Percentiles rank a stretch among this genome's conserved stretches.
phyloP scores from a whole-genome alignment of 2,113 vertebrate genomes.

The Mustelus asterias region DNA sequence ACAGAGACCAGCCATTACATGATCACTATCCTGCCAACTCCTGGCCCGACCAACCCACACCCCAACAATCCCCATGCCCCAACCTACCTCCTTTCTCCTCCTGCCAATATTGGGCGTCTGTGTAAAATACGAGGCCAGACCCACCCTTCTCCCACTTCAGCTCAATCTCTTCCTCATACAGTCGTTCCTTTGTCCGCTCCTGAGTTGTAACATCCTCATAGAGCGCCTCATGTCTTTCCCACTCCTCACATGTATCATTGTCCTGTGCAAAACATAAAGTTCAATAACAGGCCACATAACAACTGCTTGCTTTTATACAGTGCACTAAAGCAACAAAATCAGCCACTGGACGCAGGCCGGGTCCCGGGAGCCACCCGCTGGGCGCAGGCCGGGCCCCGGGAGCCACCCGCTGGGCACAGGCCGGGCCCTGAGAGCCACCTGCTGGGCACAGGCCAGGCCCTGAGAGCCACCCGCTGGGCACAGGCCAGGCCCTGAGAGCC shows the following conservation, averaged over 20 bases:
- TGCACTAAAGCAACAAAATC: neutral
- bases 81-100: conserved; percentile 78
- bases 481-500: neutral
- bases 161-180: conserved; percentile 92
- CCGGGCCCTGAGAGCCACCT: neutral
- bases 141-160: conserved; percentile 97
- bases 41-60: neutral
- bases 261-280: conserved; percentile 55
- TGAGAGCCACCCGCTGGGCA: too few relatives aligned
- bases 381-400: fast-evolving
- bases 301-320: neutral
- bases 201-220: conserved; percentile 85
- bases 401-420: too few relatives aligned
- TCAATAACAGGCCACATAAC: neutral
- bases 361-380: neutral
- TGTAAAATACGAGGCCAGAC: conserved; percentile 92
- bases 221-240: conserved; percentile 88
- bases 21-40: neutral
- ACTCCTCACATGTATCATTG: conserved; percentile 83
- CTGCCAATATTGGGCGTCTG: conserved; percentile 90
- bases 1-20: neutral
- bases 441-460: neutral
- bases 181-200: conserved; percentile 75
- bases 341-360: neutral
- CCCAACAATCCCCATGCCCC: neutral